Evolutionary conservation across 2,797 vertebrate species (phyloP), one percentile per base, ranked within the genome.

Genomic region (Galaxias olidus): DNA sequence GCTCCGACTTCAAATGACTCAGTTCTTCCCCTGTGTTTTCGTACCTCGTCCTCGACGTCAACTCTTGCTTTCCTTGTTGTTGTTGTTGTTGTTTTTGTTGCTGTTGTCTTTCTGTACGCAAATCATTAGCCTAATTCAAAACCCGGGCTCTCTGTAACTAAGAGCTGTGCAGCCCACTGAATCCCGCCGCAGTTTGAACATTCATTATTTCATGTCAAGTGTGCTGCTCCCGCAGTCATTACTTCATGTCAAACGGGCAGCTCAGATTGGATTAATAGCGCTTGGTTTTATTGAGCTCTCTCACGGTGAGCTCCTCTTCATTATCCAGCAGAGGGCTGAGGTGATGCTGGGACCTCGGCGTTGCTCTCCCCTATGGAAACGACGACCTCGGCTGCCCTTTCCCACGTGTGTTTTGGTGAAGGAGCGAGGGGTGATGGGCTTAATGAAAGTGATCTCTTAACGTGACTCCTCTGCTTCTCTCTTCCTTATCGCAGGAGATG

Each of bases 401-500:
- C n/a, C n/a, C n/a, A n/a, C 7, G 0, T 0, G 59, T 48, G 48
- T 1, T 68, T 63, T 65, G 61, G 42, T 4, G 0, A 1, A 30
- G 30, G 0, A 17, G 18, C 10, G 43, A 18, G 42, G 51, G 49
- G 8, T 57, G 69, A 60, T 11, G 51, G 58, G n/a, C 57, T 52
- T 59, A 69, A 65, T 61, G 14, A 60, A 54, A 66, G 60, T 53
- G 49, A 62, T 58, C 30, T 69, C n/a, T 0, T 76, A 60, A 74
- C 4, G 1, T 62, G 46, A 54, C 72, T 18, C 65, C 14, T 42
- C 59, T 73, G 42, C 30, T 48, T n/a, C 19, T 56, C 11, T 30
- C 41, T 46, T 87, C 85, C 85, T 91, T 80, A 91, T 87, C 55
- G 54, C 83, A 93, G 96, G 96, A 77, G 96, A 98, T 43, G 94